Evolutionary conservation across 2,797 vertebrate species (phyloP), one percentile per base, ranked within the genome.

Genomic region (Dryobates pubescens): DNA sequence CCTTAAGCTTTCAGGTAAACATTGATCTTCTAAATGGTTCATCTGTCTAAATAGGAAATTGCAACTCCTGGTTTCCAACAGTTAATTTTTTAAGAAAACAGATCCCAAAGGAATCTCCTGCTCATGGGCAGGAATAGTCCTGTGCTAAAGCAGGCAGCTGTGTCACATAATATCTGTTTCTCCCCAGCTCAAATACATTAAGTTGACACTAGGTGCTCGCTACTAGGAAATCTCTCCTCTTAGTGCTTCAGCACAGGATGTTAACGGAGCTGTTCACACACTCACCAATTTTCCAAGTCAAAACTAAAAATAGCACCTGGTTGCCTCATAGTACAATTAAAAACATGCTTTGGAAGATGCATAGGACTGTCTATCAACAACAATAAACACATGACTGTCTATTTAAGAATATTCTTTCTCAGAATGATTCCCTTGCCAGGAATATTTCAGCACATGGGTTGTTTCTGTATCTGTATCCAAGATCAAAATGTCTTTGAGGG

Each of bases 231-330:
- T 29, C 61, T 53, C 82, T 51, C 13, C 68, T 73, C 7, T 57
- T 22, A 49, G 61, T 14, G 29, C 71, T 64, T 68, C 47, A 41
- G 56, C 8, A n/a, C 1, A 2, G 43, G 63, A 70, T 53, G 61
- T 65, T 62, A 85, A 45, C 1, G 3, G 26, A 7, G 54, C 58
- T 84, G 68, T 68, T 45, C 36, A 58, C n/a, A 85, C 18, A 32
- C 13, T 69, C 75, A 59, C 34, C 4, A 0, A 62, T 82, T 82
- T 91, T 84, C 89, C 88, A 87, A 71, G 51, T 85, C 61, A 85
- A 62, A 91, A 80, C 69, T 92, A 90, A 92, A 91, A 94, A 92
- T 69, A 93, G 81, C 13, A 59, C 36, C 63, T 45, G 65, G 18
- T 17, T 88, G 65, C 43, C 69, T 86, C 78, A 77, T 0, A 56